phyloP scores from a whole-genome alignment of 2,797 vertebrate genomes.

The Ammospiza maritima region DNA sequence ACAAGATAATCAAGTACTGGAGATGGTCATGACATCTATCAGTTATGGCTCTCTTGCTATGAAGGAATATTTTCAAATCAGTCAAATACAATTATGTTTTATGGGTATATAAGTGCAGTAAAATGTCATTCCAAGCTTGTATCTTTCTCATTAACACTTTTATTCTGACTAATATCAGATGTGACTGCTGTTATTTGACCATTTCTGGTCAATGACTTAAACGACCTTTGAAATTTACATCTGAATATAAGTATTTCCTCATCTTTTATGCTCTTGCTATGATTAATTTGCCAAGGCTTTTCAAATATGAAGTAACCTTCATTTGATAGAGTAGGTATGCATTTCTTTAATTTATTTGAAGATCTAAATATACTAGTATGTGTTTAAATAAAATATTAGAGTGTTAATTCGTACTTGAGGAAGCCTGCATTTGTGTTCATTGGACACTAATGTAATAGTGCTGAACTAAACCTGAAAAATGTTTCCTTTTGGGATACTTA shows the following conservation, averaged over 20 bases:
- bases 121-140: background rate
- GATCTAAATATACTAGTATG: background rate
- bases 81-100: background rate
- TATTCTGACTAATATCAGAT: background rate
- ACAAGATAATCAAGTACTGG: background rate
- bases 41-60: background rate
- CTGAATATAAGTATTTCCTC: background rate
- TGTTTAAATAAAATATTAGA: background rate
- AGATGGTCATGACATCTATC: background rate
- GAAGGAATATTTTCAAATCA: constrained; percentile 25
- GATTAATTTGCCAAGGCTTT: constrained; percentile 3
- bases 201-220: constrained; percentile 18
- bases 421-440: background rate
- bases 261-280: background rate
- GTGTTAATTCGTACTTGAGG: background rate
- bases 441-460: background rate
- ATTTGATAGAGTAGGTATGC: background rate
- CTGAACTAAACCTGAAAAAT: background rate
- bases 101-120: background rate
- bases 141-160: background rate
- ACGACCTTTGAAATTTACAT: background rate
- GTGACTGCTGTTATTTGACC: background rate
- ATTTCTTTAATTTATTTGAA: constrained; percentile 8
- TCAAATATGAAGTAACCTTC: background rate
- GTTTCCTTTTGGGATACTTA: background rate